These are phyloP conservation scores for Pogonophryne albipinna DNA, from an alignment of 2,797 vertebrate species.

Conservation along the genomic window DNA sequence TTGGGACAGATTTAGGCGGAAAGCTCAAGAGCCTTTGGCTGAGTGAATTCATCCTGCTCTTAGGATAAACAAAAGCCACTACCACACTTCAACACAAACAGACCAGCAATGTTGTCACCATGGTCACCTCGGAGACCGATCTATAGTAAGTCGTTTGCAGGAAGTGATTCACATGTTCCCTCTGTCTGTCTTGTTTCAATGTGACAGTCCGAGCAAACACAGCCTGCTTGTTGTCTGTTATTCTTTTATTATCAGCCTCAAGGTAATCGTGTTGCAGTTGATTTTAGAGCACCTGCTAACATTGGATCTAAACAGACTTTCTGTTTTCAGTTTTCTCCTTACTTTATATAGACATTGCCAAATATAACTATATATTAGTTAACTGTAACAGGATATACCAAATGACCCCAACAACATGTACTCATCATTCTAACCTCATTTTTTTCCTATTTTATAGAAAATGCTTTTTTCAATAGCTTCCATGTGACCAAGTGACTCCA, in stretches of 20 bases:
- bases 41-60: constrained; percentile 1
- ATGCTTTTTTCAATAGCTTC: too few species aligned
- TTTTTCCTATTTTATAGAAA: neutral
- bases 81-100: constrained; percentile 23
- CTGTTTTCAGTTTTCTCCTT: constrained; percentile 14
- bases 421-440: neutral
- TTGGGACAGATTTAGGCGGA: neutral
- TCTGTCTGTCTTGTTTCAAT: constrained; percentile 47
- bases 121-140: constrained; percentile 43
- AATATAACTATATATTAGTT: neutral
- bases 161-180: constrained; percentile 66
- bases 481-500: too few species aligned
- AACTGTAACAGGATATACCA: neutral
- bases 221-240: constrained; percentile 40
- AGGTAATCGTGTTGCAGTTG: constrained; percentile 16
- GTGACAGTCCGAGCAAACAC: constrained; percentile 46
- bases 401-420: neutral
- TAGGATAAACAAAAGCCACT: constrained; percentile 20
- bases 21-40: neutral
- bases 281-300: constrained; percentile 28
- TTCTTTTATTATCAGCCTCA: constrained; percentile 30
- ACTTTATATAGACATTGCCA: neutral
- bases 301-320: neutral
- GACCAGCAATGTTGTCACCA: constrained; percentile 31
- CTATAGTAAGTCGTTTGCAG: constrained; percentile 33